Conservation (phyloP, 2,113 vertebrate species). For the Varanus komodoensis region DNA sequence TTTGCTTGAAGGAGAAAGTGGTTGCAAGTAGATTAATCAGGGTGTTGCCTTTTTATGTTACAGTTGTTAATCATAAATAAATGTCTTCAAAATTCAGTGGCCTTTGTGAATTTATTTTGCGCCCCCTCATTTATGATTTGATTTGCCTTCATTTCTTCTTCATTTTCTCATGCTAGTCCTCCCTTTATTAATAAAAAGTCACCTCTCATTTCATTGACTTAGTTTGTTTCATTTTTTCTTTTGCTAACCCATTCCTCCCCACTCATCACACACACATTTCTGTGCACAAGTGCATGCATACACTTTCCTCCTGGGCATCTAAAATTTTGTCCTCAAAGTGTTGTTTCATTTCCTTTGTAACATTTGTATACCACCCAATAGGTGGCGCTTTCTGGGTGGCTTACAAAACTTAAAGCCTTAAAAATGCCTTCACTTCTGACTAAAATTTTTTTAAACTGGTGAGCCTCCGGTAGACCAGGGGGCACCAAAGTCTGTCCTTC, state of each 20-base stretch:
- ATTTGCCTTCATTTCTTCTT: neutral
- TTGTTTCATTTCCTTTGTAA: no score
- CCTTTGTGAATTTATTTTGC: neutral
- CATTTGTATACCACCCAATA: no score
- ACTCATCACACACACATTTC: neutral
- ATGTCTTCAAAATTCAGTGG: constrained; percentile 19
- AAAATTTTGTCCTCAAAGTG: neutral
- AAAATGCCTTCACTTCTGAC: no score
- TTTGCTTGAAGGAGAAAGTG: neutral
- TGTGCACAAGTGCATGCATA: neutral
- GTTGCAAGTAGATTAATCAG: neutral
- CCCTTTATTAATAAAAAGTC: constrained; percentile 18
- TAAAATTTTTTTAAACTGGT: no score
- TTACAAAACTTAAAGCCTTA: no score
- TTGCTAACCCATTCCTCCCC: neutral
- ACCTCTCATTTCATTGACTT: neutral
- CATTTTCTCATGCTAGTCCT: neutral
- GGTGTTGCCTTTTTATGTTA: neutral
- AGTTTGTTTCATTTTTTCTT: neutral
- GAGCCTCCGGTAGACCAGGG: no score
- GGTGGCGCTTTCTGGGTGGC: no score
- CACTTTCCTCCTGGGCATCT: neutral
- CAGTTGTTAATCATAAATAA: constrained; percentile 28
- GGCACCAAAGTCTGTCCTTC: no score
- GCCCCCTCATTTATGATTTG: neutral